phyloP scores from a whole-genome alignment of 2,113 vertebrate species.

The Carlito syrichta region DNA sequence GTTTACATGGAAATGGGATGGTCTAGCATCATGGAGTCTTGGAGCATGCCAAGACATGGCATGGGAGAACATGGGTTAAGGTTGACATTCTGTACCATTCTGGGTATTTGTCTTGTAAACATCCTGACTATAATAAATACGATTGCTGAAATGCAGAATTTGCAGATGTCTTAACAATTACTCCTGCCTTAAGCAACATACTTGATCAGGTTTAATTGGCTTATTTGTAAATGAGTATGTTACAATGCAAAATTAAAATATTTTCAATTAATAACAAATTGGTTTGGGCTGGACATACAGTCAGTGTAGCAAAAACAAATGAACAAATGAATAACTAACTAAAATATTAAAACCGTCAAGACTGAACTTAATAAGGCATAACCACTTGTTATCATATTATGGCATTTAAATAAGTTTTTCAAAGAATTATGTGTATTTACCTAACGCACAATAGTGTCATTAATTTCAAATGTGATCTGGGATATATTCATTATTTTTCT shows the following conservation, averaged over 20 bases:
- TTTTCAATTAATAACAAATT: slow-evolving; percentile 21
- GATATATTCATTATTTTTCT: slow-evolving; percentile 24
- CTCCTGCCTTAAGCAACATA: not conserved
- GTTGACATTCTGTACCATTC: not conserved
- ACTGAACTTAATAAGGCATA: not conserved
- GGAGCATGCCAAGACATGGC: not conserved
- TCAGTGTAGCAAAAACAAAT: not conserved
- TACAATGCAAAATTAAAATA: slow-evolving; percentile 25
- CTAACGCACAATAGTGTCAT: not conserved
- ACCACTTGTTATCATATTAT: not conserved
- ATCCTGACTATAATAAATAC: not conserved
- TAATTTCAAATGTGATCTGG: slow-evolving; percentile 36
- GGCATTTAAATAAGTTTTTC: not conserved
- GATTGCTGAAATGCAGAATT: not conserved
- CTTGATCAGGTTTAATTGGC: not conserved
- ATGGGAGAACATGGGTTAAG: not conserved
- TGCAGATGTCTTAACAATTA: not conserved
- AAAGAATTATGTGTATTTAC: not conserved
- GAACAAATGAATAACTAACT: not conserved
- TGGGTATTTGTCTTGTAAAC: not conserved
- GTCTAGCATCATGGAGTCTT: not conserved
- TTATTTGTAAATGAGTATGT: slow-evolving; percentile 3
- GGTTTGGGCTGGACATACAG: not conserved
- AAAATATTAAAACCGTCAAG: not conserved
- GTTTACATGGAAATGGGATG: not conserved